Percentiles rank a stretch among this genome's conserved stretches.
Conservation (phyloP, 2,888 invertebrate species). For the Eupelmus urozonus region DNA sequence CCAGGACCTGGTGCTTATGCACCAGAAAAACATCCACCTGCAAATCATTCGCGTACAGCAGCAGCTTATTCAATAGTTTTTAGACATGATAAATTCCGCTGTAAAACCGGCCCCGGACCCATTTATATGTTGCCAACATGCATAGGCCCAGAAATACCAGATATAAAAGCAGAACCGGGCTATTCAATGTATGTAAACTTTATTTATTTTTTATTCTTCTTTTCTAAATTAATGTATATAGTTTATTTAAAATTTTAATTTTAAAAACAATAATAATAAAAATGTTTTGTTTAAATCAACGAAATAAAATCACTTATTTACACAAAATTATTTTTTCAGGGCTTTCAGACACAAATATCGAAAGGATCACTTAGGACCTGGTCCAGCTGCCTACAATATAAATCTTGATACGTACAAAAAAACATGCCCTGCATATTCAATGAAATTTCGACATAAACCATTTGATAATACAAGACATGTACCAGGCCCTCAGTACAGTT, state of each 20-base stretch:
- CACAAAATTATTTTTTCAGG: conserved; percentile 56
- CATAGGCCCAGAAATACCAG: conserved; percentile 79
- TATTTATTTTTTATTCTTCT: conserved; percentile 22
- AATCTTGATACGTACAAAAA: conserved; percentile 66
- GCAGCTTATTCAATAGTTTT: conserved; percentile 81
- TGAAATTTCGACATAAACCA: conserved; percentile 63
- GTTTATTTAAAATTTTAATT: neutral
- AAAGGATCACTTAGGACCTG: conserved; percentile 64
- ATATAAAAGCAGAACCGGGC: conserved; percentile 78
- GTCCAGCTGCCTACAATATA: conserved; percentile 70
- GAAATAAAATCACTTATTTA: conserved; percentile 9
- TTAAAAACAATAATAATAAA: no score
- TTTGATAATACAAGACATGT: conserved; percentile 52
- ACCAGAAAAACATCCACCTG: conserved; percentile 80
- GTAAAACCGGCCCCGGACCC: conserved; percentile 79
- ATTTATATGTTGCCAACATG: conserved; percentile 80
- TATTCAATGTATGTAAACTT: conserved; percentile 78
- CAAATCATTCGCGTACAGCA: conserved; percentile 78
- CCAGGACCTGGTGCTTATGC: conserved; percentile 84
- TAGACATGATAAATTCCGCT: conserved; percentile 71
- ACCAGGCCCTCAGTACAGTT: conserved; percentile 72
- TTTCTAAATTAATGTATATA: neutral
- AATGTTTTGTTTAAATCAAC: neutral
- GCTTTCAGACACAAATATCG: conserved; percentile 59
- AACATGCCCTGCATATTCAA: conserved; percentile 68